Conservation (phyloP, 2,113 vertebrate genomes). For the Alectura lathami region DNA sequence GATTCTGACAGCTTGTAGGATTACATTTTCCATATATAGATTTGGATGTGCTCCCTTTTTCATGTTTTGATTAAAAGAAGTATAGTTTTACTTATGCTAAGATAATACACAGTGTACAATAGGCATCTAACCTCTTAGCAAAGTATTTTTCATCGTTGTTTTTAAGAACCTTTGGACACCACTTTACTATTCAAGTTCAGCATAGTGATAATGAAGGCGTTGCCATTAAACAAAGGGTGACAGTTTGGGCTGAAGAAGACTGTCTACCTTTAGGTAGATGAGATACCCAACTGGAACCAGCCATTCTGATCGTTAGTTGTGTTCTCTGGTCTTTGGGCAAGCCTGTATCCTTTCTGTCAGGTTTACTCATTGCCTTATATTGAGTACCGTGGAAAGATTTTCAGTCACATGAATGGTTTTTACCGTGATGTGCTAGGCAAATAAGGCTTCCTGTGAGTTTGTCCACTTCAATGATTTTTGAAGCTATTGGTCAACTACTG, state of each 20-base stretch:
- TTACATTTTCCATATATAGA: constrained; percentile 58
- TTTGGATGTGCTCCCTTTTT: constrained; percentile 43
- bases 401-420: not conserved
- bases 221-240: not conserved
- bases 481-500: not conserved
- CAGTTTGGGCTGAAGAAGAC: not conserved
- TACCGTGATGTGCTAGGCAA: not conserved
- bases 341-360: not conserved
- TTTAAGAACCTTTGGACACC: not conserved
- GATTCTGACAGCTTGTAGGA: constrained; percentile 63
- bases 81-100: constrained; percentile 22
- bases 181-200: not conserved
- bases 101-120: not conserved
- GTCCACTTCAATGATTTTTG: not conserved
- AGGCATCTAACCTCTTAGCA: constrained; percentile 11
- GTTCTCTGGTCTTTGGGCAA: not conserved
- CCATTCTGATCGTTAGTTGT: not conserved
- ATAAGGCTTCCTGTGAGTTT: not conserved
- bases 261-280: not conserved
- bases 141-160: not conserved
- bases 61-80: constrained; percentile 62
- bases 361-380: not conserved
- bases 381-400: not conserved
- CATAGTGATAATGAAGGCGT: not conserved
- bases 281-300: not conserved